phyloP scores from a whole-genome alignment of 2,113 vertebrate genomes.

The Passer domesticus region DNA sequence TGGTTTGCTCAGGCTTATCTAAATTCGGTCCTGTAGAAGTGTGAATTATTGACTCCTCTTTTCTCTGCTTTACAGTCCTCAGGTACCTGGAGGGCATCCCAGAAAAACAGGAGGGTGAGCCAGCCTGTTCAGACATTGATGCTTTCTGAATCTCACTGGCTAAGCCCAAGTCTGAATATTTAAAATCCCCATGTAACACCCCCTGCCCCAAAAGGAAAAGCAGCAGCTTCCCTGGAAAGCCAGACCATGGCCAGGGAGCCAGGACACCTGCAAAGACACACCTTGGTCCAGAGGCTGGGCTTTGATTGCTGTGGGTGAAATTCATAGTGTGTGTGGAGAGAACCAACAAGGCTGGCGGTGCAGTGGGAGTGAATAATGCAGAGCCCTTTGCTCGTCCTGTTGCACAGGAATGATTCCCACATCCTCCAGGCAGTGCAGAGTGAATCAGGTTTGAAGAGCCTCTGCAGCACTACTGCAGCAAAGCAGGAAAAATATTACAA shows the following conservation, averaged over 20 bases:
- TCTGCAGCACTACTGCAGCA: not conserved
- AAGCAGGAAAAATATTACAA: not conserved
- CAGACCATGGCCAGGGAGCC: not conserved
- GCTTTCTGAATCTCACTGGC: conserved; percentile 9
- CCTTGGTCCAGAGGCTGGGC: not conserved
- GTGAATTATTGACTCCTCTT: conserved; percentile 46
- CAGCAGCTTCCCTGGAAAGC: not conserved
- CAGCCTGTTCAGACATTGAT: not conserved
- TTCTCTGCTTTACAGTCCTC: conserved; percentile 54
- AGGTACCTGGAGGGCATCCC: conserved; percentile 70
- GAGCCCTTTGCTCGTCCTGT: not conserved
- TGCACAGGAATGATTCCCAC: conserved; percentile 1
- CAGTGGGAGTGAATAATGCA: conserved; percentile 26
- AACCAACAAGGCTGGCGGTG: not conserved
- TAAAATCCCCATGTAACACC: not conserved
- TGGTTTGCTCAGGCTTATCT: conserved; percentile 52
- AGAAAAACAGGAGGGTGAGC: conserved; percentile 57
- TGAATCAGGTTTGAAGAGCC: not conserved
- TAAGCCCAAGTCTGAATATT: conserved; percentile 14
- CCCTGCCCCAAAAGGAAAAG: not conserved
- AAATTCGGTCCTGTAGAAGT: conserved; percentile 36
- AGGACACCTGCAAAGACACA: not conserved
- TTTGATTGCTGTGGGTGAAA: not conserved
- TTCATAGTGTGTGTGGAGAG: not conserved
- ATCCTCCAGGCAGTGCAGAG: not conserved